Evolutionary conservation across 2,797 vertebrate genomes (phyloP).

Genomic region (Melanitta fusca): DNA sequence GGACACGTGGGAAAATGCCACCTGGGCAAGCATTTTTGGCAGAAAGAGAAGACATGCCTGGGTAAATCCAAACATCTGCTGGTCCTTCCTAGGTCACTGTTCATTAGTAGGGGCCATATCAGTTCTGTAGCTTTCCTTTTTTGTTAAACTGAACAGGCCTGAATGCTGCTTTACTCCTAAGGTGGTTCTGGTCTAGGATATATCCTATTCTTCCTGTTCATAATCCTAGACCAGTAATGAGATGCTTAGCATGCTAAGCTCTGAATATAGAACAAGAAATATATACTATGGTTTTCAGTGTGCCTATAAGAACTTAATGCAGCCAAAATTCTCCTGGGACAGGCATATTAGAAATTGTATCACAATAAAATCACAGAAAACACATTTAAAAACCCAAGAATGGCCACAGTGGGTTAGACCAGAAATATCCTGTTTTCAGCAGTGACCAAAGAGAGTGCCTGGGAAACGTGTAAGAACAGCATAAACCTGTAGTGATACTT

Average conservation of each 20-base stretch:
- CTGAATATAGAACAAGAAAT: background rate
- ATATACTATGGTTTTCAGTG: background rate
- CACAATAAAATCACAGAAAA: background rate
- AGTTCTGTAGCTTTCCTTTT: background rate
- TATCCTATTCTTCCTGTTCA: background rate
- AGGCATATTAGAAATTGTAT: background rate
- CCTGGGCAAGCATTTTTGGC: background rate
- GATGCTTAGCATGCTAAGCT: background rate
- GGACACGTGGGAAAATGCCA: constrained; percentile 34
- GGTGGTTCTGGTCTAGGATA: background rate
- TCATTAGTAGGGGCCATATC: background rate
- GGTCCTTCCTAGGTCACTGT: background rate
- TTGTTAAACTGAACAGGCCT: background rate
- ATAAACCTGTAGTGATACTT: background rate
- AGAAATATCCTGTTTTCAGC: background rate
- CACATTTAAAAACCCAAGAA: background rate
- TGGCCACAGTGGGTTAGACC: background rate
- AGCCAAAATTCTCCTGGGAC: background rate
- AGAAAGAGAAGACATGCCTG: constrained; percentile 15
- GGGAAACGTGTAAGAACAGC: background rate
- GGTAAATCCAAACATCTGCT: background rate
- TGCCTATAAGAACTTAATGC: background rate
- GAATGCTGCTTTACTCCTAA: background rate
- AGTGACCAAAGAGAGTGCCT: background rate
- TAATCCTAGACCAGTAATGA: background rate